Evolutionary conservation across 2,888 invertebrate genomes (phyloP).

Genomic region (Gortyna flavago): DNA sequence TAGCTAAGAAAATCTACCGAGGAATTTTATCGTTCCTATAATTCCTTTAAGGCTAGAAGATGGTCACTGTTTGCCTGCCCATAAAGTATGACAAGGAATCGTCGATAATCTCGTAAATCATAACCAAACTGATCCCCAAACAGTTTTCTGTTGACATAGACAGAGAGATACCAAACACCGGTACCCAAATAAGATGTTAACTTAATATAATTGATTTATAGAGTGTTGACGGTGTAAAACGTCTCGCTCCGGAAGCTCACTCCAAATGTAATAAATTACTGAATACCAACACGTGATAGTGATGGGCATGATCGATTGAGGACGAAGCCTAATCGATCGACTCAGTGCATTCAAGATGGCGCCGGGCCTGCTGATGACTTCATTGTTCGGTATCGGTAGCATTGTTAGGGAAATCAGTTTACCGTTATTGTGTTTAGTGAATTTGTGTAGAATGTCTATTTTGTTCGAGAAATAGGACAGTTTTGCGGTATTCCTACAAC

Average conservation of each 20-base stretch:
- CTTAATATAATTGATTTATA: slow-evolving; percentile 87
- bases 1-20: background rate
- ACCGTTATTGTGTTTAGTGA: slow-evolving; percentile 52
- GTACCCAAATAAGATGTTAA: slow-evolving; percentile 81
- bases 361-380: slow-evolving; percentile 71
- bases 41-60: background rate
- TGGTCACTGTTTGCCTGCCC: background rate
- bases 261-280: slow-evolving; percentile 86
- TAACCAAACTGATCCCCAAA: slow-evolving; percentile 33
- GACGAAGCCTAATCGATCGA: slow-evolving; percentile 75
- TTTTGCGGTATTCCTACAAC: background rate
- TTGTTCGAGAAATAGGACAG: background rate
- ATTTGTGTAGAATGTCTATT: background rate
- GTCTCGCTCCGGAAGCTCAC: slow-evolving; percentile 82
- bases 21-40: background rate
- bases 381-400: slow-evolving; percentile 74
- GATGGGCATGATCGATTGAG: slow-evolving; percentile 80
- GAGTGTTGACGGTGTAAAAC: slow-evolving; percentile 84
- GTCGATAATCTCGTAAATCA: slow-evolving; percentile 27
- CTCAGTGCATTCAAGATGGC: slow-evolving; percentile 79
- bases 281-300: slow-evolving; percentile 78
- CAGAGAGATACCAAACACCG: slow-evolving; percentile 40
- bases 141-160: slow-evolving; percentile 50
- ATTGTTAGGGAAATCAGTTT: slow-evolving; percentile 65
- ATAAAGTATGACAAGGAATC: background rate